Percentiles rank a stretch among this genome's conserved stretches.
Conservation (phyloP, 2,888 invertebrate species). For the Boloria selene region DNA sequence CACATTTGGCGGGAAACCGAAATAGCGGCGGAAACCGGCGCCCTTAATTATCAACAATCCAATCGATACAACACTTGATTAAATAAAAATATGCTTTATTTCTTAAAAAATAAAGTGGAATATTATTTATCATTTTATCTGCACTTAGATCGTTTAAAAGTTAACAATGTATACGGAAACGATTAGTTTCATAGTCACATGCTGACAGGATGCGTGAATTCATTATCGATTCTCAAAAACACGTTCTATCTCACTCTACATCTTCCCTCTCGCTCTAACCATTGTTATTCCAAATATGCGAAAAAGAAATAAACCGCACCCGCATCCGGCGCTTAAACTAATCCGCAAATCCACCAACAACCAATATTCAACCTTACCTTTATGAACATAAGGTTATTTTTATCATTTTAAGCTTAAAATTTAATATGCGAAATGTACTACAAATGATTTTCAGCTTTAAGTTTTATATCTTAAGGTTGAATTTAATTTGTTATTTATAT, state of each 20-base stretch:
- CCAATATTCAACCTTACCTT: background rate
- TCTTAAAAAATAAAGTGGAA: constrained; percentile 37
- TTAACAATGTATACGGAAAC: constrained; percentile 60
- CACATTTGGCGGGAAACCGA: constrained; percentile 70
- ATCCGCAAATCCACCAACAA: constrained; percentile 47
- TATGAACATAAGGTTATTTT: background rate
- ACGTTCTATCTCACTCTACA: constrained; percentile 46
- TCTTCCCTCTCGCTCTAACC: constrained; percentile 45
- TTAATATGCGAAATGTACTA: constrained; percentile 48
- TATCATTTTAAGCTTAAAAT: background rate
- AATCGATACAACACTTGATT: constrained; percentile 31
- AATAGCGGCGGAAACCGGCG: constrained; percentile 68
- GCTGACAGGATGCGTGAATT: constrained; percentile 76
- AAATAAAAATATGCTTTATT: constrained; percentile 18
- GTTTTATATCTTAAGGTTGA: accelerated
- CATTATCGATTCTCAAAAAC: constrained; percentile 75
- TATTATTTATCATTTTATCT: constrained; percentile 23
- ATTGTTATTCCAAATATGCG: constrained; percentile 23
- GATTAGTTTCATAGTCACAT: constrained; percentile 77
- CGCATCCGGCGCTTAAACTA: constrained; percentile 57
- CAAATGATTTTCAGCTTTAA: constrained; percentile 28
- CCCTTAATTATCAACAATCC: constrained; percentile 58
- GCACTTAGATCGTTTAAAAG: constrained; percentile 45
- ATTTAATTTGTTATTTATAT: constrained; percentile 21
- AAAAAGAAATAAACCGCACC: constrained; percentile 49